Conservation (phyloP, 2,113 vertebrate species). For the Scopus umbretta region DNA sequence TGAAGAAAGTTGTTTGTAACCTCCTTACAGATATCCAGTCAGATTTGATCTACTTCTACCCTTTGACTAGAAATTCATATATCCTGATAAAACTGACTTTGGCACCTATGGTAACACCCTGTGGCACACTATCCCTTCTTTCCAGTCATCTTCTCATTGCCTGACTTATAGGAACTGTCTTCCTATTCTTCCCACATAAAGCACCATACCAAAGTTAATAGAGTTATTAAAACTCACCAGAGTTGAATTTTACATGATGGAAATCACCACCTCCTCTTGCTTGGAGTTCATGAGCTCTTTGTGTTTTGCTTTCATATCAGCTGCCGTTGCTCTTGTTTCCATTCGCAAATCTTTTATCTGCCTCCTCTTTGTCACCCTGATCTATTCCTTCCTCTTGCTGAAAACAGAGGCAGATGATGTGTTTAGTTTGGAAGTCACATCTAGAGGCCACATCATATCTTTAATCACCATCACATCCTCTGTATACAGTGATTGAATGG, state of each 20-base stretch:
- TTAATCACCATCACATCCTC: not conserved
- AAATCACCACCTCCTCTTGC: not conserved
- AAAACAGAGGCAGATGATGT: not conserved
- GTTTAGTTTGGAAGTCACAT: not conserved
- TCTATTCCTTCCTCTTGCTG: not conserved
- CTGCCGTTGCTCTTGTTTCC: not conserved
- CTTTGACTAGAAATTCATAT: not conserved
- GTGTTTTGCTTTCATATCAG: not conserved
- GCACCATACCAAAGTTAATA: not conserved
- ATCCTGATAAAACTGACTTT: not conserved
- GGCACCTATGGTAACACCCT: not conserved
- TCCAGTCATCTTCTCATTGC: not conserved
- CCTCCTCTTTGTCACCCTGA: not conserved
- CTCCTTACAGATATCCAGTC: not conserved
- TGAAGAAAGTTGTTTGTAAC: not conserved
- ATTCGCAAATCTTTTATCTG: not conserved
- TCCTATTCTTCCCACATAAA: not conserved
- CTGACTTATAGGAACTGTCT: not conserved
- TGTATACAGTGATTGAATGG: accelerated
- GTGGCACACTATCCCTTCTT: not conserved
- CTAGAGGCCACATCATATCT: not conserved
- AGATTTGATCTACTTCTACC: not conserved
- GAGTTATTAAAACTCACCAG: not conserved
- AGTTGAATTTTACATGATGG: not conserved
- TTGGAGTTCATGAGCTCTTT: not conserved